Evolutionary conservation across 2,888 invertebrate species (phyloP).

Genomic region (Adineta ricciae): DNA sequence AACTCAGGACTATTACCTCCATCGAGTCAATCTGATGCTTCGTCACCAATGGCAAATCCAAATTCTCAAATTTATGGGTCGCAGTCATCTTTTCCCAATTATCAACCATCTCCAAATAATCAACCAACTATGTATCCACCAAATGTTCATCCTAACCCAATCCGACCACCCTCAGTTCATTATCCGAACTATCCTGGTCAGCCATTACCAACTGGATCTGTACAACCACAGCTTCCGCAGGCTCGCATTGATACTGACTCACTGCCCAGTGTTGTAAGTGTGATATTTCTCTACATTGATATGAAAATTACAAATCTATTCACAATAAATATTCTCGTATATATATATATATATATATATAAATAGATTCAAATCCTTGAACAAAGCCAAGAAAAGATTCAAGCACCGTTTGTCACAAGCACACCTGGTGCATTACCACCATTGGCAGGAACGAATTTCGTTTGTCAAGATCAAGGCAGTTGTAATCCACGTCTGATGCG

Average conservation of each 20-base stretch:
- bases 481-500: slow-evolving; percentile 60
- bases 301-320: neutral
- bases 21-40: neutral
- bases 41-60: neutral
- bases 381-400: slow-evolving; percentile 26
- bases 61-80: neutral
- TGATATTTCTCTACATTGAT: no score
- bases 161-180: no score
- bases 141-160: no score
- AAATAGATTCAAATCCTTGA: slow-evolving; percentile 31
- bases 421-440: slow-evolving; percentile 30
- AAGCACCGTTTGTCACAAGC: slow-evolving; percentile 27
- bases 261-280: neutral
- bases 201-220: neutral
- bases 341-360: no score
- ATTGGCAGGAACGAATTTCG: slow-evolving; percentile 25
- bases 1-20: neutral
- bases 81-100: neutral
- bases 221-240: neutral
- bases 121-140: no score
- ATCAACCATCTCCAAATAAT: neutral
- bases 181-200: slow-evolving; percentile 8
- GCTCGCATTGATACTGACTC: neutral
- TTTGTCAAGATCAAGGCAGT: slow-evolving; percentile 32
- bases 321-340: no score